Base-by-base conservation (phyloP, 2,797 vertebrate genomes). In the Champsocephalus esox region DNA sequence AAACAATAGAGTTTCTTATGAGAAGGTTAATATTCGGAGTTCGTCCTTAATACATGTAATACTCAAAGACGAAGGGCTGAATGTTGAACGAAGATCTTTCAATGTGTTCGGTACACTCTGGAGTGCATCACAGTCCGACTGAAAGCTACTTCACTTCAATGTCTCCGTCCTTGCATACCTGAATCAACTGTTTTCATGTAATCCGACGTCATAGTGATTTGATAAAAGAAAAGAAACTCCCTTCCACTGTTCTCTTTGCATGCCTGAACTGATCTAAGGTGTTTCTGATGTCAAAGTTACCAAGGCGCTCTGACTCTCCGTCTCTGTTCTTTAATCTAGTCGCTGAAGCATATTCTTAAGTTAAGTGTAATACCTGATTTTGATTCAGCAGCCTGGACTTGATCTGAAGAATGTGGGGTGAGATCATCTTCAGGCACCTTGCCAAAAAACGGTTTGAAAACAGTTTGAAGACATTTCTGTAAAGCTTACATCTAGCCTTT, bases 341-440 rank as follows among this genome's bases (percentile, higher is more conserved):
- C 34, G n/a, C 54, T 74, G 46, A 73, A 54, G 49, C 34, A 55
- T 54, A 60, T 59, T 66, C 50, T 72, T 59, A 58, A 24, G 13
- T 54, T 41, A n/a, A 41, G 13, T 43, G 16, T 68, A 71, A 74
- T 75, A 3, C 46, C 58, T 56, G 58, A 19, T 61, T 56, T 75
- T 17, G 54, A 67, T 73, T 71, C 59, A 46, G 65, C 41, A 52
- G 41, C 43, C 1, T 3, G 7, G 16, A n/a, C 32, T 59, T 52
- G 16, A 59, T 49, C 14, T 64, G 41, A 75, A 63, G 45, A 76
- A 49, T 16, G 44, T 17, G 32, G 59, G 14, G 0, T 12, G 51
- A 67, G 44, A n/a, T 56, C 32, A 46, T 50, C 12, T 54, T 45
- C 34, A 51, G 34, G 49, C 3, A 45, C 7, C 19, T 45, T 12